Conservation (phyloP, 2,797 vertebrate species). For the Cyprinella venusta region DNA sequence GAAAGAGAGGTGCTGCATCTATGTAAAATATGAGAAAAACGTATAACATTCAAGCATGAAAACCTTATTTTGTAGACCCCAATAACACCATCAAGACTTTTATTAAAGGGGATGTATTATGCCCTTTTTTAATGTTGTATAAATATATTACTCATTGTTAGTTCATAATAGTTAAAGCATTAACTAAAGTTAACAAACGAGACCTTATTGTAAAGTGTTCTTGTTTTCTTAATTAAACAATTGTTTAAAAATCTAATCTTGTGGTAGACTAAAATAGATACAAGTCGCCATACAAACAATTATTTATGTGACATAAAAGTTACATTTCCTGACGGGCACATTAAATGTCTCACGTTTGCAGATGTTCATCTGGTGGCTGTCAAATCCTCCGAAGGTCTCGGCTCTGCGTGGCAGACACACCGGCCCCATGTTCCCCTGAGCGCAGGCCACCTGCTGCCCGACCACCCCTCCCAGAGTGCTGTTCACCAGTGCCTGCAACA, state of each 20-base stretch:
- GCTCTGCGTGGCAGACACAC: slow-evolving; percentile 90
- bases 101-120: too few relatives aligned
- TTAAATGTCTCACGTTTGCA: slow-evolving; percentile 82
- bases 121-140: not conserved
- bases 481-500: slow-evolving; percentile 88
- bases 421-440: slow-evolving; percentile 71
- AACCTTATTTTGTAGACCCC: not conserved
- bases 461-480: slow-evolving; percentile 82
- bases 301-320: not conserved
- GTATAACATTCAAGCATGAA: not conserved
- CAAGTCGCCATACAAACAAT: not conserved
- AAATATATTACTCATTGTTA: not conserved
- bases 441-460: slow-evolving; percentile 72
- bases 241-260: too few relatives aligned
- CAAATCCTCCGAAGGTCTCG: slow-evolving; percentile 96
- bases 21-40: not conserved
- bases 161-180: not conserved
- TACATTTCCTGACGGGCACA: not conserved
- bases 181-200: not conserved
- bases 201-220: not conserved
- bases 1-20: too few relatives aligned
- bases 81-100: not conserved
- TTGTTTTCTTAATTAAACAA: not conserved
- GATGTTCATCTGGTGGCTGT: slow-evolving; percentile 94
- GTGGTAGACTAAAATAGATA: not conserved